Conservation (phyloP, 2,113 vertebrate species). For the Tupaia chinensis region DNA sequence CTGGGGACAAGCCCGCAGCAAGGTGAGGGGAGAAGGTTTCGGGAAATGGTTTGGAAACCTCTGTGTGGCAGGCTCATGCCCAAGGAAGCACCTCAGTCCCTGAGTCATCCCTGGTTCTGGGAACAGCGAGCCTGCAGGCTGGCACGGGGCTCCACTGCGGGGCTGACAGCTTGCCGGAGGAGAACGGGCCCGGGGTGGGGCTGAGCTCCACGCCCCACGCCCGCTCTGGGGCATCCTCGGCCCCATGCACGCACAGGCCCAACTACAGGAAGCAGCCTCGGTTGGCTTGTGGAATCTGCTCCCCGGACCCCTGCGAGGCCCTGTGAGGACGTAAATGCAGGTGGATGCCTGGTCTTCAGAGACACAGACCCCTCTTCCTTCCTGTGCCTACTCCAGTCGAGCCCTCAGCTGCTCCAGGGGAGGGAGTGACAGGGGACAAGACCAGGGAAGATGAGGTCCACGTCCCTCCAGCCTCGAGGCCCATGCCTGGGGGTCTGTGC, state of each 20-base stretch:
- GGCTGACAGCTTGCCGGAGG: constrained; percentile 34
- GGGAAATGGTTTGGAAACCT: constrained; percentile 27
- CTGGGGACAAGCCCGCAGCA: constrained; percentile 6
- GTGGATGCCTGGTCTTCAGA: constrained; percentile 38
- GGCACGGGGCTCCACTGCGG: constrained; percentile 42
- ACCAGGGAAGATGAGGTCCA: background rate
- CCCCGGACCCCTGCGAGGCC: background rate
- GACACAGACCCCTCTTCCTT: constrained; percentile 33
- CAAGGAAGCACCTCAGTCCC: constrained; percentile 33
- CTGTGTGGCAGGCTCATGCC: background rate
- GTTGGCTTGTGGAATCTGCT: background rate
- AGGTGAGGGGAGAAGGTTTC: background rate
- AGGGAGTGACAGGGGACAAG: background rate
- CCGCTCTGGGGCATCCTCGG: background rate
- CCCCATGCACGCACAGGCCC: background rate
- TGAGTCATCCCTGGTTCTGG: constrained; percentile 45
- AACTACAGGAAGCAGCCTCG: background rate
- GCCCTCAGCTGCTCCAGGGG: background rate
- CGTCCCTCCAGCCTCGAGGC: fast-evolving
- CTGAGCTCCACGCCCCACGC: background rate
- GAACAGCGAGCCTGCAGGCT: constrained; percentile 49
- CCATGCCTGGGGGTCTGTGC: fast-evolving
- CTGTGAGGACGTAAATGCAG: background rate
- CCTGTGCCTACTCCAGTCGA: constrained; percentile 36
- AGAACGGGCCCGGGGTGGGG: background rate